A percentile compares a stretch with the other conserved stretches of the same genome.
Evolutionary conservation across 2,888 invertebrate genomes (phyloP).

Genomic region (Choristoneura rosaceana): DNA sequence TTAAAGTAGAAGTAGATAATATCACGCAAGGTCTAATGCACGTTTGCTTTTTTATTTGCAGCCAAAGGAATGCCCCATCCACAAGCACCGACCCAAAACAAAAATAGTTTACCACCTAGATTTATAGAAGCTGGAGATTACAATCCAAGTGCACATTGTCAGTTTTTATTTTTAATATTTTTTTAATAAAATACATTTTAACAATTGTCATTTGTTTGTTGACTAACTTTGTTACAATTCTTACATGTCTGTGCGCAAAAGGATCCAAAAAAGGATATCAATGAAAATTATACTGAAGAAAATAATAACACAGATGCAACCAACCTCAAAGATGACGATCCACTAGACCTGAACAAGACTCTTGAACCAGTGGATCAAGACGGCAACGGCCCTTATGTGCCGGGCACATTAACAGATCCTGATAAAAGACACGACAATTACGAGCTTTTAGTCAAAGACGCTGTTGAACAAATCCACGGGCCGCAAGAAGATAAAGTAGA

Average conservation of each 20-base stretch:
- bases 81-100: constrained; percentile 58
- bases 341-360: constrained; percentile 62
- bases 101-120: constrained; percentile 38
- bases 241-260: constrained; percentile 79
- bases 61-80: constrained; percentile 69
- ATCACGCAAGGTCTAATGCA: background rate
- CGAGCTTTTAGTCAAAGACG: constrained; percentile 72
- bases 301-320: constrained; percentile 32
- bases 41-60: constrained; percentile 64
- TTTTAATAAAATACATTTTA: background rate
- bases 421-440: constrained; percentile 80
- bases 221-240: constrained; percentile 33
- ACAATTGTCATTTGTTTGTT: background rate
- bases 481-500: constrained; percentile 73
- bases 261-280: constrained; percentile 55
- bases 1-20: no score
- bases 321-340: constrained; percentile 54
- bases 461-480: constrained; percentile 75
- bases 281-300: constrained; percentile 42
- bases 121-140: background rate
- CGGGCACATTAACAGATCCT: constrained; percentile 84
- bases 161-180: constrained; percentile 8
- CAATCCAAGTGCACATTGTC: constrained; percentile 2
- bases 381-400: constrained; percentile 80
- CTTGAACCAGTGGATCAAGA: constrained; percentile 67